A percentile compares a stretch with the other conserved stretches of the same genome.
Conservation (phyloP, 2,113 vertebrate genomes). For the Sterrhoptilus dennistouni region DNA sequence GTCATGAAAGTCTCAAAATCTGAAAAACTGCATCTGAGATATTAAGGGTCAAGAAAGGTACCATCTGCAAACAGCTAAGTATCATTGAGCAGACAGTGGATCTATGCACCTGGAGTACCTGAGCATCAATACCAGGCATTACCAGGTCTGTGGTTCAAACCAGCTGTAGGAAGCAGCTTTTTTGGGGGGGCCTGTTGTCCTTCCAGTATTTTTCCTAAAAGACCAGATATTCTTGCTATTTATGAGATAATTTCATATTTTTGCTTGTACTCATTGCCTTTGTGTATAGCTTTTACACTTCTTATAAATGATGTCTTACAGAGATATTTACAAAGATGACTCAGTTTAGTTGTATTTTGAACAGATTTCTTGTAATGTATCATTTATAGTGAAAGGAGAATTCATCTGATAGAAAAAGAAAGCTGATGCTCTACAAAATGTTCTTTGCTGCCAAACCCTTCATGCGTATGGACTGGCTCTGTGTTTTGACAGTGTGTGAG, state of each 20-base stretch:
- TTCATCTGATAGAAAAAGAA: slow-evolving; percentile 1
- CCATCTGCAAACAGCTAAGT: background rate
- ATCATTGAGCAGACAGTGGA: background rate
- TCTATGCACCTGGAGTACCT: background rate
- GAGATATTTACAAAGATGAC: slow-evolving; percentile 11
- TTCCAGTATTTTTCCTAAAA: background rate
- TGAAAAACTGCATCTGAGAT: background rate
- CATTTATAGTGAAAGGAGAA: background rate
- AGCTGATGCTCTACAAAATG: background rate
- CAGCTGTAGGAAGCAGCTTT: background rate
- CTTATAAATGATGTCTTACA: background rate
- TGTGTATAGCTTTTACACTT: background rate
- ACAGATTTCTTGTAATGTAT: slow-evolving; percentile 6
- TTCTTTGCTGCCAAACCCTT: background rate
- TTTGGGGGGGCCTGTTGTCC: background rate
- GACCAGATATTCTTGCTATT: background rate
- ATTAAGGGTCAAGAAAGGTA: background rate
- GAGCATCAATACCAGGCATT: background rate
- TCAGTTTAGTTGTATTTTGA: background rate
- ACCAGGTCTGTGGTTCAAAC: background rate
- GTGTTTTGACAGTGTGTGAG: slow-evolving; percentile 11
- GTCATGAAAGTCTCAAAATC: background rate
- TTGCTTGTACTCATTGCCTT: background rate
- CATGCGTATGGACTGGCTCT: background rate
- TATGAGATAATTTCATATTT: background rate